These are phyloP conservation scores for Anabas testudineus DNA, from an alignment of 2,797 vertebrate species.

Conservation along the genomic window DNA sequence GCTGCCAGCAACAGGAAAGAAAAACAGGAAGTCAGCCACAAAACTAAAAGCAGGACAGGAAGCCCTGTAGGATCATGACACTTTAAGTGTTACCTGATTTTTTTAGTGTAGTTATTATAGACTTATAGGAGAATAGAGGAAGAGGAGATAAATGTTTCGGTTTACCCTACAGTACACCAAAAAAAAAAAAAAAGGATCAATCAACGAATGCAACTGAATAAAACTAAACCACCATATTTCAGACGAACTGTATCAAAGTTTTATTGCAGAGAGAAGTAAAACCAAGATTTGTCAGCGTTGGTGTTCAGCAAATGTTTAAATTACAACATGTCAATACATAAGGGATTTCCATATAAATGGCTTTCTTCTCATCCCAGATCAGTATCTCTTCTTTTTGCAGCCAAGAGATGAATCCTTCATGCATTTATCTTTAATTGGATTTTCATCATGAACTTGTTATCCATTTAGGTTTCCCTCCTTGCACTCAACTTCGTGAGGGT, in stretches of 20 bases:
- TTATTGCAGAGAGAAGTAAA: constrained; percentile 19
- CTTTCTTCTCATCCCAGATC: constrained; percentile 57
- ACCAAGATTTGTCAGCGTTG: constrained; percentile 12
- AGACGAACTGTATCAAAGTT: neutral
- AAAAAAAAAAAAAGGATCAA: neutral
- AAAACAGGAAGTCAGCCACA: too few relatives aligned
- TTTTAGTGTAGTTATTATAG: neutral
- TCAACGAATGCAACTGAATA: neutral
- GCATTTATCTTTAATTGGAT: constrained; percentile 81
- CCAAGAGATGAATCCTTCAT: constrained; percentile 61
- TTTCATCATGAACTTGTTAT: constrained; percentile 71
- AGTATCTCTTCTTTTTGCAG: constrained; percentile 57
- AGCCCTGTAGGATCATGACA: too few relatives aligned
- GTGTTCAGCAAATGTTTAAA: constrained; percentile 18
- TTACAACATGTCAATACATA: constrained; percentile 52
- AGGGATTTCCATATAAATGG: constrained; percentile 75
- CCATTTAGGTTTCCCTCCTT: constrained; percentile 50
- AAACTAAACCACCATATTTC: neutral
- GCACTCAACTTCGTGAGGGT: constrained; percentile 66
- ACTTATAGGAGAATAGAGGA: constrained; percentile 1
- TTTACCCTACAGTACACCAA: neutral
- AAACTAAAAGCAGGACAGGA: too few relatives aligned
- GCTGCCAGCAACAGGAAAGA: too few relatives aligned
- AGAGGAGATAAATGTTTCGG: constrained; percentile 5
- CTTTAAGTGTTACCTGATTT: too few relatives aligned